These are phyloP conservation scores for Drosophila neotestacea DNA, from an alignment of 2,888 invertebrate genomes.

Conservation along the genomic window DNA sequence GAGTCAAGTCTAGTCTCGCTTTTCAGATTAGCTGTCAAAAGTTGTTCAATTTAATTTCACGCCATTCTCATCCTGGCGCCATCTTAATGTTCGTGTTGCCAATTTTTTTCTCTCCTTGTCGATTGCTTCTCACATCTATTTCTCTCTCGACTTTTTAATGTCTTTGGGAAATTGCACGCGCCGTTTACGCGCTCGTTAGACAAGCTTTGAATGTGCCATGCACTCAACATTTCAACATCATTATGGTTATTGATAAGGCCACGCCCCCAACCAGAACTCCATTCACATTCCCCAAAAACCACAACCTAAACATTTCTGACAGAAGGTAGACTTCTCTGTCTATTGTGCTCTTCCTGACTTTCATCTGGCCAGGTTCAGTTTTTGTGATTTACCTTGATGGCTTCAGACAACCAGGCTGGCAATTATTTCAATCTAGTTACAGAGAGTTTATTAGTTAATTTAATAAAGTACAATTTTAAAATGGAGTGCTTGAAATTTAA, in stretches of 20 bases:
- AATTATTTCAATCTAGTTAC: slow-evolving; percentile 11
- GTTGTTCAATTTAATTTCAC: slow-evolving; percentile 81
- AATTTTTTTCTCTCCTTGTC: slow-evolving; percentile 62
- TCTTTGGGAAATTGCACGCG: slow-evolving; percentile 78
- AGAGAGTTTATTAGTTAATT: slow-evolving; percentile 22
- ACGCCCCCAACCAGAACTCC: slow-evolving; percentile 2
- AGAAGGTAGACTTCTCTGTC: neutral
- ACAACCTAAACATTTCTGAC: neutral
- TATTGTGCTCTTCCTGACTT: neutral
- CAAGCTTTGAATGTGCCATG: slow-evolving; percentile 54
- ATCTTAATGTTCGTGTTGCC: slow-evolving; percentile 73
- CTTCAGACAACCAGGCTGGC: slow-evolving; percentile 8
- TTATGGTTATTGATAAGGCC: slow-evolving; percentile 77
- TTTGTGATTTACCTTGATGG: slow-evolving; percentile 36
- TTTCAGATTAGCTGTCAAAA: slow-evolving; percentile 78
- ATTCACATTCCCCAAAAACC: neutral
- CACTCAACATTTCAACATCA: slow-evolving; percentile 55
- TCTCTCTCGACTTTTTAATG: slow-evolving; percentile 67
- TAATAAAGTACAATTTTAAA: neutral
- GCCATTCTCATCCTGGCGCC: slow-evolving; percentile 47
- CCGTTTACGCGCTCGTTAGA: slow-evolving; percentile 79
- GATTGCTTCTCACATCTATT: slow-evolving; percentile 30
- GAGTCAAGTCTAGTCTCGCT: slow-evolving; percentile 49
- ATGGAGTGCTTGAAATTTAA: neutral
- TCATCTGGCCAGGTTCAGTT: neutral